Evolutionary conservation across 2,113 vertebrate species (phyloP), one percentile per base, ranked within the genome.

Genomic region (Tetrax tetrax): DNA sequence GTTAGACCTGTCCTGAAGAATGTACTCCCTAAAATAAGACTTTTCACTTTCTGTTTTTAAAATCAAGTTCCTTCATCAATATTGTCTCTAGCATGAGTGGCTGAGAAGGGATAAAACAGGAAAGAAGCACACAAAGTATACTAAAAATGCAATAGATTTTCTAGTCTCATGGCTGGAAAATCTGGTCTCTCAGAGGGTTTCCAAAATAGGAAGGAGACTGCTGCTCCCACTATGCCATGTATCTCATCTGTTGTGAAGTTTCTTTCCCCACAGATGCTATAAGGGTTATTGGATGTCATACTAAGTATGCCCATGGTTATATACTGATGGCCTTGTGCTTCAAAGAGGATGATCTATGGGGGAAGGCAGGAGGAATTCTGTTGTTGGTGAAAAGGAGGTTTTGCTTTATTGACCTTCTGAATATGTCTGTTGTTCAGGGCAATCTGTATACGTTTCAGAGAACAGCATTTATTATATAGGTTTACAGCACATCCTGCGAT

Each of bases 121-220:
- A 47, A 87, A 91, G 38, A 41, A 29, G 12, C 5, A 31, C 20
- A 38, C 6, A 48, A 89, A 76, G 89, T 53, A 64, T 6, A 50
- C 6, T 43, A 4, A 60, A 71, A 89, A 72, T 69, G 9, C 13
- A 56, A 13, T 10, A 76, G 57, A 14, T 41, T 79, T 89, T 72
- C 48, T 61, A 35, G 31, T 65, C 27, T 76, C 2, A 8, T 3
- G 4, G 10, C 31, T 83, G 59, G 51, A 80, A 90, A 95, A 87
- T 17, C 7, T 25, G 24, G 14, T 33, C 1, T 33, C 1, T 76
- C 3, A 0, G 10, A 9, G 11, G 24, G 20, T n/a, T 89, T 70
- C 28, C 27, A 60, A 60, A 60, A 3, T 50, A 69, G 43, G 25
- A 76, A 78, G 28, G 29, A 63, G 57, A 6, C 9, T 53, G 9